Base-by-base conservation (phyloP, 2,113 vertebrate genomes). In the Thunnus thynnus region DNA sequence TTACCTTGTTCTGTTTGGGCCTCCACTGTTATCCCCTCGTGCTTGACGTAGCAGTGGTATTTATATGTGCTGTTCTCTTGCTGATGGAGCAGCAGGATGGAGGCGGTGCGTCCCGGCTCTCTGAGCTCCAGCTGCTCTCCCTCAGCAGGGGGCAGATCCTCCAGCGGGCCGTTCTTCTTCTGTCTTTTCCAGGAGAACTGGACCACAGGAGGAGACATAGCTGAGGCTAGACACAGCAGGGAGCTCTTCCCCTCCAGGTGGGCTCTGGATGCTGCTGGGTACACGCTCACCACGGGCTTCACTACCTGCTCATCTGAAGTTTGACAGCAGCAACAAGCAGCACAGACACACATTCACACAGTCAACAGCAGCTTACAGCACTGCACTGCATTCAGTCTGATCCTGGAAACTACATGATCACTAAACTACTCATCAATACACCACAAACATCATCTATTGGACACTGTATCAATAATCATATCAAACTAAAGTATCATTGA, bases 271-370 rank as follows among this genome's bases (percentile, higher is more conserved):
- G n/a, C 76, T 72, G 62, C 72, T 8, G 68, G 67, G 72, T 77
- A 88, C 63, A 82, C 62, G 27, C 25, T 76, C 66, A 88, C 80
- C 84, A 51, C 18, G 0, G 87, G 84, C 61, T 76, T 63, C 77
- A 55, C 71, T 3, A 76, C 18, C 1, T 1, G 32, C 44, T 72
- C 14, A 48, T 56, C 76, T 79, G 57, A 63, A 20, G 56, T 20
- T 4, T 13, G 36, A 30, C 27, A 30, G 27, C 55, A 70, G 52
- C 67, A 70, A 56, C 52, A 56, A 70, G 32, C 67, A 30, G 27
- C 2, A 30, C 27, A 30, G 27, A 30, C 27, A 73, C 67, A 79
- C 68, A 51, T 70, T 54, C 20, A 62, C 32, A 7, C 70, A 50
- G n/a, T 79, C 58, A 72, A 52, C 67, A 63, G 57, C 57, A 56